These are phyloP conservation scores for Seriola dumerili DNA, from an alignment of 2,113 vertebrate species.

Conservation along the genomic window DNA sequence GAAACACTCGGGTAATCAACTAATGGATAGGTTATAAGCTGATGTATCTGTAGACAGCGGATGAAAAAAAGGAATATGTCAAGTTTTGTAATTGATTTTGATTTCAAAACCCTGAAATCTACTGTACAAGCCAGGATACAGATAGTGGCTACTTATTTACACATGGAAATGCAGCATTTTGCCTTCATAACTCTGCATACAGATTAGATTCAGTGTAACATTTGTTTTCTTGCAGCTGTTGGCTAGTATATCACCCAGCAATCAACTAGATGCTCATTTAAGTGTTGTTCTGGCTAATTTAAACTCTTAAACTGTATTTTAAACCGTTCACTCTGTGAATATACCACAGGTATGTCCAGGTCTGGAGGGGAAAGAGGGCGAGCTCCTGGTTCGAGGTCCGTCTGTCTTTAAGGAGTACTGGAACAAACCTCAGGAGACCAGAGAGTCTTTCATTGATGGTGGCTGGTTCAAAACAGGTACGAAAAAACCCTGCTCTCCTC, in stretches of 20 bases:
- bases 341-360: conserved; percentile 86
- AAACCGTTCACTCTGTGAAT: conserved; percentile 5
- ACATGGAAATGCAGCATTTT: not conserved
- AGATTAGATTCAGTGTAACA: not conserved
- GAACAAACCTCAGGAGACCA: conserved; percentile 90
- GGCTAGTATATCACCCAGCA: not conserved
- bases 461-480: conserved; percentile 98
- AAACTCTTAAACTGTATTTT: not conserved
- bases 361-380: conserved; percentile 90
- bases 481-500: not conserved
- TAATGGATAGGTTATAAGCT: not conserved
- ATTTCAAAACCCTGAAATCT: not conserved
- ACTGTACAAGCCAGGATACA: not conserved
- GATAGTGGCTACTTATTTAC: not conserved
- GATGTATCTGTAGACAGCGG: not conserved
- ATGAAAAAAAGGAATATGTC: not conserved
- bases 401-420: conserved; percentile 94
- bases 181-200: not conserved
- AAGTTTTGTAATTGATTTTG: not conserved
- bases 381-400: conserved; percentile 90
- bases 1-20: conserved; percentile 85
- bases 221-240: not conserved
- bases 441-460: conserved; percentile 87
- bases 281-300: not conserved
- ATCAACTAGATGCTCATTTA: not conserved